Percentiles rank a stretch among this genome's conserved stretches.
phyloP scores from a whole-genome alignment of 2,797 vertebrate genomes.

The Enteromius unitaeniatus region DNA sequence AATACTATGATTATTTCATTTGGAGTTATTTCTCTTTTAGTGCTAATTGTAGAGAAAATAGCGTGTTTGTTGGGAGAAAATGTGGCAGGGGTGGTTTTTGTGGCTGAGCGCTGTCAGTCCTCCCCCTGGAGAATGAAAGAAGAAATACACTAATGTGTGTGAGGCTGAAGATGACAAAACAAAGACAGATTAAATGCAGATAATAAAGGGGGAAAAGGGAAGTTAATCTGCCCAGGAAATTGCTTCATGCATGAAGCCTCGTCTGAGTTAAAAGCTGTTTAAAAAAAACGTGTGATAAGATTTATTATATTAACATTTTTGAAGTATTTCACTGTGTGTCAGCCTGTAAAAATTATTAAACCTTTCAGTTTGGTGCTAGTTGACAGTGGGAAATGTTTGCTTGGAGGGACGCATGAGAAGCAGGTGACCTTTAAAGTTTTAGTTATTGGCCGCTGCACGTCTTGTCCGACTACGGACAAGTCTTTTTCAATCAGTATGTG shows the following conservation, averaged over 20 bases:
- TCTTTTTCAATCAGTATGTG: neutral
- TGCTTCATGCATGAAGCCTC: neutral
- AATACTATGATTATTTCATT: too few relatives aligned
- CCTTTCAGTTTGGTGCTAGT: neutral
- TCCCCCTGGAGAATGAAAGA: neutral
- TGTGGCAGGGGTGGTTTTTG: neutral
- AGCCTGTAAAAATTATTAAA: neutral
- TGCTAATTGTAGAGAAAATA: neutral
- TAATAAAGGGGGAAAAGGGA: conserved; percentile 8
- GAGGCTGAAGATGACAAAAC: neutral
- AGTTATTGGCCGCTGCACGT: neutral
- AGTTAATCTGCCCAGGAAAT: conserved; percentile 15
- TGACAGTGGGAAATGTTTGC: neutral
- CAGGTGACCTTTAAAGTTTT: conserved; percentile 6
- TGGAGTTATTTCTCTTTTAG: neutral
- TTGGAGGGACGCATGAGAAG: neutral
- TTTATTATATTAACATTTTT: neutral
- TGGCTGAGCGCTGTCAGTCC: neutral
- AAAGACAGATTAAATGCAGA: conserved; percentile 1
- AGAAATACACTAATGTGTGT: neutral
- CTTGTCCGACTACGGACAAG: neutral
- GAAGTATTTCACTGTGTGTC: neutral
- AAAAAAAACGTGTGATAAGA: neutral
- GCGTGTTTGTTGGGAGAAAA: neutral
- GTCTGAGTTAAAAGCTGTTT: neutral